Conservation (phyloP, 2,888 invertebrate species). For the Mechanitis messenoides region DNA sequence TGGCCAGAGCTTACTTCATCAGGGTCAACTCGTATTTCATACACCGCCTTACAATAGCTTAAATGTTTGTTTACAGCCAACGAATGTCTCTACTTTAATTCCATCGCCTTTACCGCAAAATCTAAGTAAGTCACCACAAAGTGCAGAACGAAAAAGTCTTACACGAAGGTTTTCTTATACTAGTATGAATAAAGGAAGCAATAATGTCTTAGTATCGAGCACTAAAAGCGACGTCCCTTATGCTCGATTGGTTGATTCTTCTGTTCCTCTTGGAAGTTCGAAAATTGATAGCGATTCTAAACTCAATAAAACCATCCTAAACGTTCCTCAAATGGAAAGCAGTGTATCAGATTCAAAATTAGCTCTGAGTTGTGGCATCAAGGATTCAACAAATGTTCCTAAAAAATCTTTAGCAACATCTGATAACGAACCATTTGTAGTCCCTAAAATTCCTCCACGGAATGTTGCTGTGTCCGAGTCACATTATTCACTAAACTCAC, state of each 20-base stretch:
- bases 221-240: conserved; percentile 85
- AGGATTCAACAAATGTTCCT: conserved; percentile 57
- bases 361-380: conserved; percentile 84
- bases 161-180: conserved; percentile 71
- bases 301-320: conserved; percentile 75
- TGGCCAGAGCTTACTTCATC: conserved; percentile 94
- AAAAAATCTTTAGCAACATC: conserved; percentile 46
- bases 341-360: conserved; percentile 91
- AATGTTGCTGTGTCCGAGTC: conserved; percentile 80
- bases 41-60: conserved; percentile 91
- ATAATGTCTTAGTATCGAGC: conserved; percentile 60
- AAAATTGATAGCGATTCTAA: conserved; percentile 85
- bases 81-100: conserved; percentile 61
- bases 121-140: conserved; percentile 61
- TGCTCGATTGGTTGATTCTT: conserved; percentile 84
- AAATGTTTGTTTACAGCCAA: conserved; percentile 85
- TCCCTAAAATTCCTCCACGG: conserved; percentile 66
- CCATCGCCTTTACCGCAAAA: conserved; percentile 66
- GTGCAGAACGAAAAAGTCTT: conserved; percentile 61
- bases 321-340: conserved; percentile 82
- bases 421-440: conserved; percentile 51
- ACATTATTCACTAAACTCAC: conserved; percentile 79
- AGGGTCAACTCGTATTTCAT: conserved; percentile 91
- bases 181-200: conserved; percentile 66
- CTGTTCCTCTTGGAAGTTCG: conserved; percentile 70